Base-by-base conservation (phyloP, 1,140 invertebrate species). In the Zaprionus ornatus region DNA sequence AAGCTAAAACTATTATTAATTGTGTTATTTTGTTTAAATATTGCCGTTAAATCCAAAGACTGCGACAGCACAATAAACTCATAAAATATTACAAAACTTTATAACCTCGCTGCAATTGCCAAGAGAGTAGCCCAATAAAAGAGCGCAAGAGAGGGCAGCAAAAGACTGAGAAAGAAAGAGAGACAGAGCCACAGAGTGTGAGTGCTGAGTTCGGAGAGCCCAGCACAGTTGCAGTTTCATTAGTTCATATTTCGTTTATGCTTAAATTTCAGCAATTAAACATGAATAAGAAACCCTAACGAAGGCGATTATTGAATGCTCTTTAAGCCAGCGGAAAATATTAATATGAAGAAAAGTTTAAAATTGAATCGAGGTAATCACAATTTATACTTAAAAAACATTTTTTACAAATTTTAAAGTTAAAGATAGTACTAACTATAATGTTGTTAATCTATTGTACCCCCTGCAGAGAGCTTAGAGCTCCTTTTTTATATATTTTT, bases 91-190 rank as follows among this genome's bases (percentile, higher is more conserved):
- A 65, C 80, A 82, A 82, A 78, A 82, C 59, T 56, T 37, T 56
- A 66, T 82, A 82, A 79, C 80, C 80, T 82, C 80, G 80, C 59
- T 74, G 75, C 70, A 75, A 79, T 71, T 82, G 75, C 63, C 70
- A 40, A 60, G 75, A 70, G 70, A 74, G 76, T 19, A 35, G 57
- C 15, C 35, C 35, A 68, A 68, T 25, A 63, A 50, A 48, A 64
- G 17, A 73, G 23, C 48, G 52, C 23, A 61, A 70, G 17, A 59
- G 13, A 42, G 27, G 63, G 27, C 5, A 15, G 25, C 7, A 37
- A 19, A n/a, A 23, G 40, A 40, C 3, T 23, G n/a, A 37, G 29
- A 10, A 2, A 37, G 17, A 37, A 21, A n/a, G 17, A 35, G 50
- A 13, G 25, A 3, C 29, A 40, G 21, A 13, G 23, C 29, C 13